Base-by-base conservation (phyloP, 2,888 invertebrate genomes). In the Syritta pipiens region DNA sequence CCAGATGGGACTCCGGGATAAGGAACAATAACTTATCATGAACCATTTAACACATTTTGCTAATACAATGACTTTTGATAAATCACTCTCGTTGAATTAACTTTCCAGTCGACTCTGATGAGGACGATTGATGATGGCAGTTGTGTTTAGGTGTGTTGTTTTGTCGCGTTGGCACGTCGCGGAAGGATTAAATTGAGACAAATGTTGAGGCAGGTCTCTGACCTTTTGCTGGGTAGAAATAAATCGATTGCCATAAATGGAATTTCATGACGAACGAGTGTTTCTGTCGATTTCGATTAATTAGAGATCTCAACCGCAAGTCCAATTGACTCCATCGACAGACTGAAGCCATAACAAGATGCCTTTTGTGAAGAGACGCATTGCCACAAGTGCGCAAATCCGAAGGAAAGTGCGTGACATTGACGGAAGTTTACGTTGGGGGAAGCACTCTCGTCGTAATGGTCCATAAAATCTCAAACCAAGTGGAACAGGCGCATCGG, bases 281-380 rank as follows among this genome's bases (percentile, higher is more conserved):
- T 24, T 14, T 46, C 26, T 26, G n/a, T n/a, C n/a, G n/a, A n/a
- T n/a, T n/a, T 12, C 46, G 35, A 67, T 67, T 67, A 67, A 67
- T 67, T 55, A 67, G 26, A 55, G 35, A 53, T 46, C 46, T 55
- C 37, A 46, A 35, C 65, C 55, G 24, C 37, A 28, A 35, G 35
- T 22, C 65, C 55, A 67, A 67, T 67, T 67, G 55, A 55, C 55
- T 67, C 35, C 35, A 48, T 42, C 60, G 48, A 60, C 48, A 32
- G 60, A 35, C 32, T 14, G 35, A 37, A 35, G 17, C 44, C 14
- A 44, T 44, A 32, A 32, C 14, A 44, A 44, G 22, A 22, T 57
- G 42, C 32, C 20, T 46, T 44, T 4, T 6, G 6, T 4, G 1
- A 14, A 42, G 3, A 2, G 28, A 42, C 0, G 12, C 1, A 2